Conservation (phyloP, 2,888 invertebrate genomes). For the Hypomecis punctinalis region DNA sequence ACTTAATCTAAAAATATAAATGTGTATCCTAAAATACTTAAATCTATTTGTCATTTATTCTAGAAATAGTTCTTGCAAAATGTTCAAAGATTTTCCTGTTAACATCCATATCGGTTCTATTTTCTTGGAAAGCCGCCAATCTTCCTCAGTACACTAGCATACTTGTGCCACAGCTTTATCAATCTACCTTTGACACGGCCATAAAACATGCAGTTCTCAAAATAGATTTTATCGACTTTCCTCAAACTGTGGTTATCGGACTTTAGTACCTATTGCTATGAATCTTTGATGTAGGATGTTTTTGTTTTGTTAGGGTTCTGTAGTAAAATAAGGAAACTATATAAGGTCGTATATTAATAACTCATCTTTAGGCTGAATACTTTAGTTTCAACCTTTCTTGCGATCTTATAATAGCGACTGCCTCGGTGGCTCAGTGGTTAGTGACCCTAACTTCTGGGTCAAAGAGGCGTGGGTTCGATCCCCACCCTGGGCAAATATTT, state of each 20-base stretch:
- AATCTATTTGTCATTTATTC: slow-evolving; percentile 3
- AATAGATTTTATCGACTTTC: slow-evolving; percentile 34
- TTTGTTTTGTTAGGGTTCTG: neutral
- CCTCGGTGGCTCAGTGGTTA: too few relatives aligned
- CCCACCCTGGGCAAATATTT: too few relatives aligned
- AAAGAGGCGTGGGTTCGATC: too few relatives aligned
- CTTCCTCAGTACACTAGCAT: slow-evolving; percentile 12
- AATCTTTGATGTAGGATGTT: neutral
- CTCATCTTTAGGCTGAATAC: too few relatives aligned
- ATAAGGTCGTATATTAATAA: too few relatives aligned
- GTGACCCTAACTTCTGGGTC: too few relatives aligned
- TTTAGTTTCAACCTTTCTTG: too few relatives aligned
- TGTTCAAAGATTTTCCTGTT: slow-evolving; percentile 18
- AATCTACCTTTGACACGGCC: slow-evolving; percentile 36
- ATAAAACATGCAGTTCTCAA: slow-evolving; percentile 25
- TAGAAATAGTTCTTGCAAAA: neutral
- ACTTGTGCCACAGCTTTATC: slow-evolving; percentile 33
- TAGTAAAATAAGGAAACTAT: too few relatives aligned
- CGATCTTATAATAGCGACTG: too few relatives aligned
- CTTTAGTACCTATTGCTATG: slow-evolving; percentile 1
- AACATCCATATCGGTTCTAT: slow-evolving; percentile 4
- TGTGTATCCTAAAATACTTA: neutral
- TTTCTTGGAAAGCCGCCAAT: slow-evolving; percentile 36
- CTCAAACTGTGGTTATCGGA: slow-evolving; percentile 21
- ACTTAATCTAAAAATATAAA: neutral